Evolutionary conservation across 2,113 vertebrate species (phyloP).

Genomic region (Nematolebias whitei): DNA sequence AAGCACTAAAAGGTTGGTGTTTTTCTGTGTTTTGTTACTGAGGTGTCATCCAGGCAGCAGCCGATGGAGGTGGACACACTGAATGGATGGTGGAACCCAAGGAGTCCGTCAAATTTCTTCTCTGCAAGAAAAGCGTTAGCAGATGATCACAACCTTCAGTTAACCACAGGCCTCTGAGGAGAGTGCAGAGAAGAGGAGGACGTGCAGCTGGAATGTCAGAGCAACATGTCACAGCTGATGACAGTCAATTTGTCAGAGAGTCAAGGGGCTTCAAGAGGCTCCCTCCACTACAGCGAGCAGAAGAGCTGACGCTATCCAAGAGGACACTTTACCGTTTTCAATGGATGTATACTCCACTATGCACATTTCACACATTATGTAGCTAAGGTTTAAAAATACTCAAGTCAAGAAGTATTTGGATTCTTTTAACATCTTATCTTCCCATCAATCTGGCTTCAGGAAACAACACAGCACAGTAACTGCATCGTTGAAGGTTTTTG

Average conservation of each 20-base stretch:
- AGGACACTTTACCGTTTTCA: slow-evolving; percentile 32
- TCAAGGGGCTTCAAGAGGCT: slow-evolving; percentile 40
- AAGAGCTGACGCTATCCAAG: slow-evolving; percentile 33
- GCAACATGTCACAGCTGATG: slow-evolving; percentile 56
- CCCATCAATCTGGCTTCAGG: too few relatives aligned
- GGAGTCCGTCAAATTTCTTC: slow-evolving; percentile 67
- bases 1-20: slow-evolving; percentile 30
- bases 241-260: slow-evolving; percentile 61
- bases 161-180: slow-evolving; percentile 30
- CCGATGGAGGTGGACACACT: slow-evolving; percentile 27
- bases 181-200: slow-evolving; percentile 19
- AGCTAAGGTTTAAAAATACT: too few relatives aligned
- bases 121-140: slow-evolving; percentile 42
- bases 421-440: too few relatives aligned
- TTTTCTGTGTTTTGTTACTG: slow-evolving; percentile 30
- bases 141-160: slow-evolving; percentile 38
- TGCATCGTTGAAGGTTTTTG: too few relatives aligned
- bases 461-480: too few relatives aligned
- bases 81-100: slow-evolving; percentile 34
- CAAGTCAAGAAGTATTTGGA: too few relatives aligned
- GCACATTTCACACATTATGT: slow-evolving; percentile 13
- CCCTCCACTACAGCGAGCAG: slow-evolving; percentile 30
- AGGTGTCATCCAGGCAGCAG: slow-evolving; percentile 23
- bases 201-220: slow-evolving; percentile 59
- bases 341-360: slow-evolving; percentile 8